These are phyloP conservation scores for Athalia rosae DNA, from an alignment of 2,888 invertebrate species.

Conservation along the genomic window DNA sequence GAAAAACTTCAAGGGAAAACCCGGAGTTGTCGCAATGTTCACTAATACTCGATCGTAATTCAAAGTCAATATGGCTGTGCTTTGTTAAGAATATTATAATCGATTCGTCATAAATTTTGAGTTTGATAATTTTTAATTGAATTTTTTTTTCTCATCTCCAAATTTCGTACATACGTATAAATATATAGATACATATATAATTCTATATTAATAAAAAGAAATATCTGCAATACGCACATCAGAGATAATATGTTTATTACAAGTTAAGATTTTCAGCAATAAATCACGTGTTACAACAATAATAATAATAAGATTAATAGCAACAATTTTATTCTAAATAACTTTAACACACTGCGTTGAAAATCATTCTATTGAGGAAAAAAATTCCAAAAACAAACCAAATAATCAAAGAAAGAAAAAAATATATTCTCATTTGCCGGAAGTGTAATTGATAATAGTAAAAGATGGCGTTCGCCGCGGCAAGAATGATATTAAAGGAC, in stretches of 20 bases:
- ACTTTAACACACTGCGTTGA: not conserved
- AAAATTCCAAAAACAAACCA: not conserved
- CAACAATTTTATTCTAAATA: not conserved
- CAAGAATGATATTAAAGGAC: slow-evolving; percentile 89
- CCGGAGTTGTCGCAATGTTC: slow-evolving; percentile 39
- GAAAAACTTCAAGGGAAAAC: slow-evolving; percentile 45
- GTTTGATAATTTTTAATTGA: slow-evolving; percentile 13
- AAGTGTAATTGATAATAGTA: slow-evolving; percentile 45
- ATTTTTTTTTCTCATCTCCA: too few species aligned
- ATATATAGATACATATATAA: slow-evolving; percentile 28
- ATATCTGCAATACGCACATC: not conserved
- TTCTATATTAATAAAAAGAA: slow-evolving; percentile 8
- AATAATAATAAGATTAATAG: not conserved
- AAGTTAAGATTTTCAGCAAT: slow-evolving; percentile 12
- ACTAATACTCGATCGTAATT: slow-evolving; percentile 54
- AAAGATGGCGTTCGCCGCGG: slow-evolving; percentile 89
- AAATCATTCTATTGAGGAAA: not conserved
- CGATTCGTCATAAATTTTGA: slow-evolving; percentile 61
- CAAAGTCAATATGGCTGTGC: slow-evolving; percentile 60
- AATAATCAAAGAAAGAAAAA: not conserved
- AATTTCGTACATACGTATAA: not conserved
- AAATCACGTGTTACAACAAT: not conserved
- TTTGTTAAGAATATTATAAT: slow-evolving; percentile 59
- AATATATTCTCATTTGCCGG: not conserved
- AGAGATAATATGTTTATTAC: slow-evolving; percentile 13